Conservation (phyloP, 1,140 invertebrate species). For the Hetaerina americana region DNA sequence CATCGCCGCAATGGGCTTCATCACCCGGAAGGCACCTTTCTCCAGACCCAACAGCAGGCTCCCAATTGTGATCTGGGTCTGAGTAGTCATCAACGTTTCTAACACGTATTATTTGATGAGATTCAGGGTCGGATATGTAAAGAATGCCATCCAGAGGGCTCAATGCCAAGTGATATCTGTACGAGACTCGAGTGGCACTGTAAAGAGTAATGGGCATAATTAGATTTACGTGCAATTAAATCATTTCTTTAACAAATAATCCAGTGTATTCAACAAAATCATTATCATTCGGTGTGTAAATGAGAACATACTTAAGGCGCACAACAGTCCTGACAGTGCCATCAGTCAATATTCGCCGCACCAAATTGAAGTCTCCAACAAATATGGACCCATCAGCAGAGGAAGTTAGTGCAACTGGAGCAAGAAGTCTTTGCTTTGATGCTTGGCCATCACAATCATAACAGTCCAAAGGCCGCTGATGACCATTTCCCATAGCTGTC, state of each 20-base stretch:
- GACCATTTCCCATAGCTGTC: constrained; percentile 87
- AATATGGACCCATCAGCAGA: constrained; percentile 88
- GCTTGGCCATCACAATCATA: constrained; percentile 71
- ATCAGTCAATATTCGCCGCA: constrained; percentile 77
- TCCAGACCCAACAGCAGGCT: constrained; percentile 85
- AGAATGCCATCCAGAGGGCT: constrained; percentile 86
- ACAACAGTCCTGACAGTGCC: constrained; percentile 79
- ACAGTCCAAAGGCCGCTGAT: constrained; percentile 72
- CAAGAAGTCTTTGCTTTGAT: constrained; percentile 66
- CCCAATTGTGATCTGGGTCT: constrained; percentile 83
- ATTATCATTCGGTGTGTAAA: too few relatives aligned
- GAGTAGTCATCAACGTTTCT: constrained; percentile 69
- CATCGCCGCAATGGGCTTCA: constrained; percentile 92
- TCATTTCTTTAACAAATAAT: too few relatives aligned
- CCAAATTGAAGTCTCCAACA: constrained; percentile 91
- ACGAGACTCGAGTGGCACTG: constrained; percentile 82
- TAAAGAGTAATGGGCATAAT: too few relatives aligned
- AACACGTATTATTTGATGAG: constrained; percentile 83
- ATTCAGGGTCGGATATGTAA: constrained; percentile 90
- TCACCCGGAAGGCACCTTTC: constrained; percentile 87
- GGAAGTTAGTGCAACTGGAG: constrained; percentile 80
- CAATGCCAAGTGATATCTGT: constrained; percentile 89
- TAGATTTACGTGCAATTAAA: too few relatives aligned
- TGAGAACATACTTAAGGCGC: constrained; percentile 63
- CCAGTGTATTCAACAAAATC: too few relatives aligned